phyloP scores from a whole-genome alignment of 2,888 invertebrate species.

The Graphium colonna region DNA sequence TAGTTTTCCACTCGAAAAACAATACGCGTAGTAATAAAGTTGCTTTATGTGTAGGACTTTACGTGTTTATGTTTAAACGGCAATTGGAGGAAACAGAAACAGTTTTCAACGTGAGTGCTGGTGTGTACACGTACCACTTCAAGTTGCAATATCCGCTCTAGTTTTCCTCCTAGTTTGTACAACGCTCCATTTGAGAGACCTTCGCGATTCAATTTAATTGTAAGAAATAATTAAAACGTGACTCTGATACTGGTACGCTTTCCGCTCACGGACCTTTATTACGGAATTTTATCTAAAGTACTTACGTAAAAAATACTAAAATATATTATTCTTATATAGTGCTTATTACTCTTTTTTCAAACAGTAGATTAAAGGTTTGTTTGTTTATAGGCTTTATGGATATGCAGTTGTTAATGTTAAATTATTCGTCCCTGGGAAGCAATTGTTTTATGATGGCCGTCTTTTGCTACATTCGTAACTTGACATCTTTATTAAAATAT shows the following conservation, averaged over 20 bases:
- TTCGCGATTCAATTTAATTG: slow-evolving; percentile 68
- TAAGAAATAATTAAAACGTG: slow-evolving; percentile 24
- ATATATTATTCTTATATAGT: too few relatives aligned
- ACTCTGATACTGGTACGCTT: neutral
- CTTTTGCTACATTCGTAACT: too few relatives aligned
- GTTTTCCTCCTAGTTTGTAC: slow-evolving; percentile 53
- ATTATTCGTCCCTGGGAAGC: too few relatives aligned
- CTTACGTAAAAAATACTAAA: too few relatives aligned
- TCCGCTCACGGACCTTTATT: neutral
- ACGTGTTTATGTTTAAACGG: slow-evolving; percentile 21
- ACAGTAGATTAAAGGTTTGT: too few relatives aligned
- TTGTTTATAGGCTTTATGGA: too few relatives aligned
- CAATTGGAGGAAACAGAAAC: slow-evolving; percentile 21
- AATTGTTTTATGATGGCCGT: too few relatives aligned
- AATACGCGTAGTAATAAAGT: slow-evolving; percentile 17
- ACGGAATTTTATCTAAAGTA: too few relatives aligned
- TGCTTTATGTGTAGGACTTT: slow-evolving; percentile 17
- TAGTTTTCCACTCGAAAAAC: slow-evolving; percentile 20
- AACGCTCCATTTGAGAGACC: slow-evolving; percentile 59
- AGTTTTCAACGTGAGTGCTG: slow-evolving; percentile 39
- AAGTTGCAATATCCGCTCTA: slow-evolving; percentile 71
- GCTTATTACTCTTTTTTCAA: too few relatives aligned
- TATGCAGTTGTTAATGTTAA: too few relatives aligned
- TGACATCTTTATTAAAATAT: too few relatives aligned
- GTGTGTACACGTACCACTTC: slow-evolving; percentile 68